These are phyloP conservation scores for Collichthys lucidus DNA, from an alignment of 2,113 vertebrate species.

Conservation along the genomic window DNA sequence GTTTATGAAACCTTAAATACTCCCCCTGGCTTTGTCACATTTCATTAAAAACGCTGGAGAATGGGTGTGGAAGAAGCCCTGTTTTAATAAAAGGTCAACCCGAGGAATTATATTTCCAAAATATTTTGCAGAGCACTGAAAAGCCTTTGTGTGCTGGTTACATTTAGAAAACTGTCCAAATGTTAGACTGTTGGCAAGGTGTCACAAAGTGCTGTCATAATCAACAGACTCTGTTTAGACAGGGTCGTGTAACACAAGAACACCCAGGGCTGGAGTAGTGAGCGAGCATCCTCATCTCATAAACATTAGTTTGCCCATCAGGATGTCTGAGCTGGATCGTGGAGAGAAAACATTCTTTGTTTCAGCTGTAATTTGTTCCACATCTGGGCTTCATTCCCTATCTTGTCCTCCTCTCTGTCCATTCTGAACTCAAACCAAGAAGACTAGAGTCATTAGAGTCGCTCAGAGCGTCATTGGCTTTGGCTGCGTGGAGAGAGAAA, in stretches of 20 bases:
- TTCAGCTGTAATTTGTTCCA: constrained; percentile 52
- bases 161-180: not conserved
- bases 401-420: constrained; percentile 16
- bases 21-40: not conserved
- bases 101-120: not conserved
- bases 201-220: not conserved
- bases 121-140: not conserved
- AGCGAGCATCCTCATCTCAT: constrained; percentile 1
- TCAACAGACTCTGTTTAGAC: not conserved
- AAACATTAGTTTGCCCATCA: constrained; percentile 3
- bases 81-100: not conserved
- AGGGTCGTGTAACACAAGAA: not conserved
- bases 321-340: constrained; percentile 9
- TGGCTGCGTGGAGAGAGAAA: not conserved
- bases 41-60: not conserved
- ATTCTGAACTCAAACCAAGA: not conserved
- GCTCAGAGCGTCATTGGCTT: not conserved
- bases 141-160: not conserved
- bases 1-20: not conserved
- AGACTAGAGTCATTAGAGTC: not conserved
- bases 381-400: constrained; percentile 46
- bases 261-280: not conserved
- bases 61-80: not conserved
- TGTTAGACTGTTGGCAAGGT: not conserved
- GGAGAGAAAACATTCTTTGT: constrained; percentile 44